Evolutionary conservation across 1,140 invertebrate genomes (phyloP).

Genomic region (Eurosta solidaginis): DNA sequence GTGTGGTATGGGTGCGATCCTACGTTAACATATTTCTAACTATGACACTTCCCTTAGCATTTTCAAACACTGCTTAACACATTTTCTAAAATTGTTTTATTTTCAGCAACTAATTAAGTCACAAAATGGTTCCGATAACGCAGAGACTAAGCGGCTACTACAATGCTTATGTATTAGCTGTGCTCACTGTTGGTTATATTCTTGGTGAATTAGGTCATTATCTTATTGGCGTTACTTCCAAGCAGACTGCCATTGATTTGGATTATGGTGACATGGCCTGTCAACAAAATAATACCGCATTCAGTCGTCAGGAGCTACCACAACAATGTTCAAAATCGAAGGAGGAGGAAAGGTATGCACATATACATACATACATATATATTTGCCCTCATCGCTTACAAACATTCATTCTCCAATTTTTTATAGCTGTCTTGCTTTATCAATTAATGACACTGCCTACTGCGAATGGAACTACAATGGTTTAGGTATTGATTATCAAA

Average conservation of each 20-base stretch:
- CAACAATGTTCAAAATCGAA: slow-evolving; percentile 64
- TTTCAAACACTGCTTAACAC: not conserved
- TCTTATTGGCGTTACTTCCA: slow-evolving; percentile 84
- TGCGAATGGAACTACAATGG: slow-evolving; percentile 95
- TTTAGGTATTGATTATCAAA: slow-evolving; percentile 87
- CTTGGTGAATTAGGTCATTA: slow-evolving; percentile 85
- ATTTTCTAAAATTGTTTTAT: not conserved
- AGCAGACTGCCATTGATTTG: slow-evolving; percentile 79
- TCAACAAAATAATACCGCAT: slow-evolving; percentile 72
- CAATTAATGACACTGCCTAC: slow-evolving; percentile 71
- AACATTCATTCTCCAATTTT: slow-evolving; percentile 31
- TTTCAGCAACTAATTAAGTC: slow-evolving; percentile 4
- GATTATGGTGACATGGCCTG: slow-evolving; percentile 89
- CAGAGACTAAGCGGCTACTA: slow-evolving; percentile 72
- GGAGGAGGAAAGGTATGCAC: not conserved
- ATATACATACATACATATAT: not conserved
- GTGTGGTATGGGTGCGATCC: too few species aligned
- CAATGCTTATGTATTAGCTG: slow-evolving; percentile 74
- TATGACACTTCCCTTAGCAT: too few species aligned
- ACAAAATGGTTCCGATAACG: slow-evolving; percentile 51
- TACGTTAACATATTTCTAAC: too few species aligned
- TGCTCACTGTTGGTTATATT: slow-evolving; percentile 81
- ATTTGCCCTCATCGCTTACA: not conserved
- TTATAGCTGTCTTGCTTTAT: slow-evolving; percentile 68
- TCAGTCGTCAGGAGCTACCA: slow-evolving; percentile 65